Evolutionary conservation across 2,888 invertebrate species (phyloP).

Genomic region (Serrognathus titanus): DNA sequence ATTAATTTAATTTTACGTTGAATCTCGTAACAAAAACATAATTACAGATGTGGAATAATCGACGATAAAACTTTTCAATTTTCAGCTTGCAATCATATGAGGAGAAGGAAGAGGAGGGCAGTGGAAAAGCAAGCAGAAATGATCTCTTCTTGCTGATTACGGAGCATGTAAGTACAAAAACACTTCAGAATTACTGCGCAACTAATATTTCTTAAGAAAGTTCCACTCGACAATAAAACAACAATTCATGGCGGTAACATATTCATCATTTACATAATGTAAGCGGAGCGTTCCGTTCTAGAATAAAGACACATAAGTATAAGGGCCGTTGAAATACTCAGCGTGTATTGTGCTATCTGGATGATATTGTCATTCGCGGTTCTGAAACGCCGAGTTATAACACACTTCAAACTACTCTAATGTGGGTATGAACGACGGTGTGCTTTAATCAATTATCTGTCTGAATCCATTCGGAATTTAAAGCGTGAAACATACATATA

Average conservation of each 20-base stretch:
- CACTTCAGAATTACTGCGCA: constrained; percentile 2
- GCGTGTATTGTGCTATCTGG: constrained; percentile 1
- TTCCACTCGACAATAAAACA: constrained; percentile 1
- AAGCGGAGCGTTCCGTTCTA: constrained; percentile 5
- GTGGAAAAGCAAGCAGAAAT: too few species aligned
- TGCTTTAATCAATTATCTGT: constrained; percentile 20
- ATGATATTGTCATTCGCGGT: constrained; percentile 5
- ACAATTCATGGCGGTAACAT: constrained; percentile 10
- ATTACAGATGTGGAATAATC: too few species aligned
- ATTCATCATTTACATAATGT: constrained; percentile 16
- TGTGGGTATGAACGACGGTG: constrained; percentile 14
- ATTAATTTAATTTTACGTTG: too few species aligned
- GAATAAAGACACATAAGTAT: constrained; percentile 19
- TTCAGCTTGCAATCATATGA: too few species aligned
- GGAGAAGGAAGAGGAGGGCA: too few species aligned
- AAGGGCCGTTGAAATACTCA: constrained; percentile 17
- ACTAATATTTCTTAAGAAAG: constrained; percentile 1
- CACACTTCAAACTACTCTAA: constrained; percentile 18
- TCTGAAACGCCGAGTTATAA: constrained; percentile 10
- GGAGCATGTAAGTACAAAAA: constrained; percentile 1
- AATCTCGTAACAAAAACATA: too few species aligned
- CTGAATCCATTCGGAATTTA: constrained; percentile 17
- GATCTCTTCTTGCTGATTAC: neutral
- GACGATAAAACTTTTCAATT: too few species aligned
- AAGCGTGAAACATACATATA: constrained; percentile 15